Conservation (phyloP, 1,140 invertebrate genomes). For the Drosophila nigrodunni region DNA sequence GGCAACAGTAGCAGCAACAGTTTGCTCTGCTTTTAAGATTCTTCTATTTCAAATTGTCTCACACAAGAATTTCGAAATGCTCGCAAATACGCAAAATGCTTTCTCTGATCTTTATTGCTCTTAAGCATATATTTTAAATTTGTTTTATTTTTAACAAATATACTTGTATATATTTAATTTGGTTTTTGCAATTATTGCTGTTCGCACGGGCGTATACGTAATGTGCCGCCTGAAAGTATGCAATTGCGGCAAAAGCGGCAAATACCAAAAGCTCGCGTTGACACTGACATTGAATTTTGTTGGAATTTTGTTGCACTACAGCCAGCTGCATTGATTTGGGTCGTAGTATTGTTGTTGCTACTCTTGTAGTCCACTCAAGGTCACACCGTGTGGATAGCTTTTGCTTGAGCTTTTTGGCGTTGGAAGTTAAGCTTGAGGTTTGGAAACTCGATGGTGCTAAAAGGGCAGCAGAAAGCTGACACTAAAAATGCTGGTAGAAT, state of each 20-base stretch:
- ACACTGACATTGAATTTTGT: conserved; percentile 71
- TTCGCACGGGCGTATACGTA: conserved; percentile 58
- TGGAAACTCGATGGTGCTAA: background rate
- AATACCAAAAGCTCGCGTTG: conserved; percentile 50
- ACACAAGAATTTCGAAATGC: conserved; percentile 28
- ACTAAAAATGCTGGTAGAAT: background rate
- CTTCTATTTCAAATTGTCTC: conserved; percentile 60
- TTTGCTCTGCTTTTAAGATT: conserved; percentile 57
- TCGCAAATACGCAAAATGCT: conserved; percentile 12
- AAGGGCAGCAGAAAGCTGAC: background rate
- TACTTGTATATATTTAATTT: conserved; percentile 9
- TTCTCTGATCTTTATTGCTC: conserved; percentile 12
- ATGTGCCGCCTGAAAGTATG: conserved; percentile 67
- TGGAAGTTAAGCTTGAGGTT: background rate
- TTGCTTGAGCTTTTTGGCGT: conserved; percentile 24
- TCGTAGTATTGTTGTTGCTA: conserved; percentile 38
- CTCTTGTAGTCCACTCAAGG: conserved; percentile 50
- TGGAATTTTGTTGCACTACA: conserved; percentile 18
- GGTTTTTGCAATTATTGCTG: background rate
- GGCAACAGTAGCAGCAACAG: conserved; percentile 57
- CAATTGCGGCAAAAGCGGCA: conserved; percentile 35
- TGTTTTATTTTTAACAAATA: conserved; percentile 35
- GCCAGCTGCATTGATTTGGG: conserved; percentile 66
- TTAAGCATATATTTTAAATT: conserved; percentile 26
- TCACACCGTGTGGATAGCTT: conserved; percentile 21